A percentile compares a stretch with the other conserved stretches of the same genome.
Conservation (phyloP, 2,888 invertebrate species). For the Crocallis elinguaria region DNA sequence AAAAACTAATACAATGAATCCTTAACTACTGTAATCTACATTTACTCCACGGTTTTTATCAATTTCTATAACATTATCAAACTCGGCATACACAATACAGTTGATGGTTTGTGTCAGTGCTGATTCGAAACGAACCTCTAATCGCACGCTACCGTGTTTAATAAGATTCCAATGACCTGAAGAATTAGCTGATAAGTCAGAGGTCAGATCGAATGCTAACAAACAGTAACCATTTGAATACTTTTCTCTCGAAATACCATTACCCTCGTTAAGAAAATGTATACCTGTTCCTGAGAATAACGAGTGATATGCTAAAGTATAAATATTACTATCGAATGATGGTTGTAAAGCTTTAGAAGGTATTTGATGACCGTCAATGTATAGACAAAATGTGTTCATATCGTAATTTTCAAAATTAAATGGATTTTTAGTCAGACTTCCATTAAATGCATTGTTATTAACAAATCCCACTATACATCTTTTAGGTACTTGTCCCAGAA, state of each 20-base stretch:
- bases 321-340: constrained; percentile 21
- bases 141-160: constrained; percentile 34
- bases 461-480: constrained; percentile 36
- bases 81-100: constrained; percentile 38
- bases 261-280: constrained; percentile 36
- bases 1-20: not conserved
- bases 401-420: constrained; percentile 39
- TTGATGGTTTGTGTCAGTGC: constrained; percentile 36
- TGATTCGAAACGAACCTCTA: constrained; percentile 38
- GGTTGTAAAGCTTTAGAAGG: constrained; percentile 32
- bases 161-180: constrained; percentile 37
- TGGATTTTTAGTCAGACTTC: constrained; percentile 35
- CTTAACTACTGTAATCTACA: constrained; percentile 14
- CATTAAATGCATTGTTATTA: constrained; percentile 25
- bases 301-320: constrained; percentile 25
- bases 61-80: constrained; percentile 38
- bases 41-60: constrained; percentile 14
- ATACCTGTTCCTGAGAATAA: constrained; percentile 40
- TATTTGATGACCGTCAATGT: constrained; percentile 37
- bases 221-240: constrained; percentile 38
- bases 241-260: constrained; percentile 35
- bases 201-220: constrained; percentile 31
- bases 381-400: constrained; percentile 35
- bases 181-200: constrained; percentile 11
- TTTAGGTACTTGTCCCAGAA: constrained; percentile 37